Percentiles rank a stretch among this genome's conserved stretches.
Evolutionary conservation across 2,888 invertebrate genomes (phyloP).

Genomic region (Sthenelais limicola): DNA sequence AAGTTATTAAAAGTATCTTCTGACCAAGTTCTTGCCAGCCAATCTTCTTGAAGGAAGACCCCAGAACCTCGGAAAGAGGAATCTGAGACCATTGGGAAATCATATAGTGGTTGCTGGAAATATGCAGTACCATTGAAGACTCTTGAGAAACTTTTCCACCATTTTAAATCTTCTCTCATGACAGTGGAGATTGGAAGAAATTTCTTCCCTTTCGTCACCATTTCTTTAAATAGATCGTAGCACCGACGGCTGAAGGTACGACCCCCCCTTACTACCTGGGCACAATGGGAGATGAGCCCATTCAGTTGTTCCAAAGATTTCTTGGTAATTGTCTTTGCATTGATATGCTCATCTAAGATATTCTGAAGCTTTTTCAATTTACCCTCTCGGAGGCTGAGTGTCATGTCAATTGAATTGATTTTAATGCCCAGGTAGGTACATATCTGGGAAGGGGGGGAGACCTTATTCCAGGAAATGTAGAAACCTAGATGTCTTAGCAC

Average conservation of each 20-base stretch:
- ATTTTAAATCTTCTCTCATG: not conserved
- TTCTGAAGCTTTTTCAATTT: not conserved
- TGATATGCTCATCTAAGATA: not conserved
- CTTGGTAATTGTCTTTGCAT: not conserved
- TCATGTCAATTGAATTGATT: not conserved
- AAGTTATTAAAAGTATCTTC: not conserved
- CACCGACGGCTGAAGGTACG: too few relatives aligned
- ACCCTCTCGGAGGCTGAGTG: not conserved
- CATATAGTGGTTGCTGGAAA: not conserved
- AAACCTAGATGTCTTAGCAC: not conserved
- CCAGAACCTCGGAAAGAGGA: not conserved
- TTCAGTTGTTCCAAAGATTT: not conserved
- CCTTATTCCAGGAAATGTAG: not conserved
- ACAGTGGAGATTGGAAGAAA: not conserved
- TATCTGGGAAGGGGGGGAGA: not conserved
- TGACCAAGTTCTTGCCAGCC: not conserved
- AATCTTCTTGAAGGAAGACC: not conserved
- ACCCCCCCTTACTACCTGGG: not conserved
- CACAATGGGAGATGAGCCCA: not conserved
- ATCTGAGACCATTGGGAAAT: not conserved
- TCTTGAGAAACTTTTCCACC: not conserved
- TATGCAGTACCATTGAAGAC: not conserved
- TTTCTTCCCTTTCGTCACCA: not conserved
- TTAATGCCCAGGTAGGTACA: not conserved
- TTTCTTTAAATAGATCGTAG: too few relatives aligned